These are phyloP conservation scores for Sinelater perroti DNA, from an alignment of 2,888 invertebrate genomes.

Conservation along the genomic window DNA sequence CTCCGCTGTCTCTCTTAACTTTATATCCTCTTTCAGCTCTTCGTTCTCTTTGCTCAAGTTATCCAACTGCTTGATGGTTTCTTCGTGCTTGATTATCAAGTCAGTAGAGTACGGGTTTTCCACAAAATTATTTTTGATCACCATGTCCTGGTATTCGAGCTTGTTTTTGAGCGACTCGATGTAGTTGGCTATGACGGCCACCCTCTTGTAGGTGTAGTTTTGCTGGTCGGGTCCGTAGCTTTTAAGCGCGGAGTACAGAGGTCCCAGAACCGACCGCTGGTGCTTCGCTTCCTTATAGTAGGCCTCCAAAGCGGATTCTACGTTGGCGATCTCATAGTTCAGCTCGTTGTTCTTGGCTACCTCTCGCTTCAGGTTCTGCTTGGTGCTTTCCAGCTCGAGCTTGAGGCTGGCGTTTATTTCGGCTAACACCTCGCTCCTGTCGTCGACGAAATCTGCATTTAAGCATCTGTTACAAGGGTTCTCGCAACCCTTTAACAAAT, in stretches of 20 bases:
- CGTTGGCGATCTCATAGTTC: conserved; percentile 31
- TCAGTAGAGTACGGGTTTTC: conserved; percentile 33
- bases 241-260: conserved; percentile 26
- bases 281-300: conserved; percentile 29
- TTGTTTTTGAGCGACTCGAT: conserved; percentile 28
- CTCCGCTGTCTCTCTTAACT: conserved; percentile 11
- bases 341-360: conserved; percentile 21
- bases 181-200: conserved; percentile 25
- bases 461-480: conserved; percentile 11
- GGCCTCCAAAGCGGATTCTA: conserved; percentile 21
- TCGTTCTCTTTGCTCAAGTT: conserved; percentile 24
- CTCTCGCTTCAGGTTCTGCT: conserved; percentile 22
- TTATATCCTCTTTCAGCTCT: conserved; percentile 20
- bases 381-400: conserved; percentile 19
- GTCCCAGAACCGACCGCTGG: conserved; percentile 14
- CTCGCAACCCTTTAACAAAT: conserved; percentile 12
- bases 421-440: conserved; percentile 22
- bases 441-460: conserved; percentile 18
- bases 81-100: conserved; percentile 22
- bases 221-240: conserved; percentile 5
- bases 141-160: conserved; percentile 28
- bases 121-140: conserved; percentile 29
- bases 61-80: conserved; percentile 20
- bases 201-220: conserved; percentile 26
- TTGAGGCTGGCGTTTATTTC: conserved; percentile 30